Base-by-base conservation (phyloP, 2,113 vertebrate genomes). In the Oophaga pumilio region DNA sequence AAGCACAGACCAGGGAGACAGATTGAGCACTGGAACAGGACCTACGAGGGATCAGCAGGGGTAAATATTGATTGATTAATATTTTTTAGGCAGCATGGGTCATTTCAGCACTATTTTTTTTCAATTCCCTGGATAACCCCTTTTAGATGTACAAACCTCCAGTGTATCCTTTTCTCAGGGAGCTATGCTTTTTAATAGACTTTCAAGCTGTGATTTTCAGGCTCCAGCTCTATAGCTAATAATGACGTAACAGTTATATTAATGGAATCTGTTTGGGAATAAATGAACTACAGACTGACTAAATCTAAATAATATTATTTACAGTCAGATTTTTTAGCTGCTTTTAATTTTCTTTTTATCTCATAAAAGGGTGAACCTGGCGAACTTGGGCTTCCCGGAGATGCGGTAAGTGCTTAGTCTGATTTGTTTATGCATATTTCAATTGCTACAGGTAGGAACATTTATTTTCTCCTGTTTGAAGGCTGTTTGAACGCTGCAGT, bases 351-450 rank as follows among this genome's bases (percentile, higher is more conserved):
- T 86, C 52, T 83, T 74, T 60, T 87, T 90, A 88, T 26, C 84
- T 90, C 88, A 87, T 88, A 73, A 66, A 93, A 98, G 97, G 97
- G 97, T 56, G 96, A 97, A 12, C 86, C 94, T 0, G 97, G 97
- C 76, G 96, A 97, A 81, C 92, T 93, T 14, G 97, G 97, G 4
- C 82, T 90, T 17, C 93, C 94, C 0, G 97, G 97, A 89, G 92
- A 87, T 86, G 91, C 93, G 10, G 97, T 98, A 93, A 90, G 93
- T 92, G 74, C 18, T 18, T 11, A 57, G 59, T 17, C 18, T 11
- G 28, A 28, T 60, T 76, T 79, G 24, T 57, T 66, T 68, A 17
- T 8, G 8, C 1, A 50, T 82, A 68, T 17, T 66, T 24, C 22
- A 68, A 0, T 50, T 33, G 15, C 6, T 73, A 49, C 28, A 10